Evolutionary conservation across 2,888 invertebrate genomes (phyloP), one percentile per base, ranked within the genome.

Genomic region (Psococerastis gibbosa): DNA sequence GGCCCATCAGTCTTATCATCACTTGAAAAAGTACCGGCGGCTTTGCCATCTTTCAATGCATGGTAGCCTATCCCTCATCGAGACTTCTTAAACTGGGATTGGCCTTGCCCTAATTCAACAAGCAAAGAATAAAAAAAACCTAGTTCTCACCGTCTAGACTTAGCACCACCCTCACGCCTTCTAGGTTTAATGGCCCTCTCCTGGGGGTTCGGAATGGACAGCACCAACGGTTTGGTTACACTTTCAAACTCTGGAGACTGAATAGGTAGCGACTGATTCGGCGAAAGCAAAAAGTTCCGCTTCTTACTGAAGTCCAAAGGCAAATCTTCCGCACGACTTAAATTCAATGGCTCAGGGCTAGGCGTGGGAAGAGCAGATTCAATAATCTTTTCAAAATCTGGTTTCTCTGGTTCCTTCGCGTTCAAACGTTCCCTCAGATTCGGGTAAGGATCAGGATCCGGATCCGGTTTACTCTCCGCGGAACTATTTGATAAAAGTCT

Each of bases 111-210:
- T 38, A 6, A 13, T 8, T 4, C 16, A 15, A 5, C 16, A 8
- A 13, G 20, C 3, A 17, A 17, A 16, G 20, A 6, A 38, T 18
- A 17, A 17, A 8, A 17, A 11, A n/a, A 9, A 9, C 15, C 35
- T 5, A 38, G 5, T 16, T 22, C 8, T 43, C 34, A 43, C 43
- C 43, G 34, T 18, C 33, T 43, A 5, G 32, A 33, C 22, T 35
- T 43, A 22, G 33, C 22, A 17, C 6, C 13, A n/a, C 38, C 20
- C 20, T 38, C 38, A n/a, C 22, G 15, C 11, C 22, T 38, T 22
- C 22, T 15, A 17, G 17, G 35, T 20, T 38, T 38, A 13, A 22
- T 38, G 18, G 38, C n/a, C 20, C 38, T 38, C 5, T 38, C 38
- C 18, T 38, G 38, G 5, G 38, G 38, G 20, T 38, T 38, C 16